Conservation (phyloP, 2,797 vertebrate genomes). For the Sebastes diaconus region DNA sequence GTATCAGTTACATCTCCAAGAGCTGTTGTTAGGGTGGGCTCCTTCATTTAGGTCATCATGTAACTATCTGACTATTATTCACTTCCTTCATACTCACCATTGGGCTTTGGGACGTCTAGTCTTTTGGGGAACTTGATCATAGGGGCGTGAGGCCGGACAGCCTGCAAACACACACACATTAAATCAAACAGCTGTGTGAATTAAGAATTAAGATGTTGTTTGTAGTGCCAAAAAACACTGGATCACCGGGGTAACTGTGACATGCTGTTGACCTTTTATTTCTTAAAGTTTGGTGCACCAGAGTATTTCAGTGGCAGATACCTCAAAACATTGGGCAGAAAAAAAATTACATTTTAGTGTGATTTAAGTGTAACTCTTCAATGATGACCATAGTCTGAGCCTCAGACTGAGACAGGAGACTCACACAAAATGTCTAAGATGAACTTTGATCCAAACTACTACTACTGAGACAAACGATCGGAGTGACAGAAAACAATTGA, state of each 20-base stretch:
- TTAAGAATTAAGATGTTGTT: background rate
- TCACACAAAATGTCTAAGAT: background rate
- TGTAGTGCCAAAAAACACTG: background rate
- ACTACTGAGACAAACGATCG: background rate
- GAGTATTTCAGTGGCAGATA: background rate
- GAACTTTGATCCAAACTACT: background rate
- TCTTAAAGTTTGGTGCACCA: background rate
- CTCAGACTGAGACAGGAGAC: background rate
- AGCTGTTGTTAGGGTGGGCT: background rate
- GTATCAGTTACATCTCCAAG: background rate
- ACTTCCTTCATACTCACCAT: constrained; percentile 69
- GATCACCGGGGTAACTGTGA: background rate
- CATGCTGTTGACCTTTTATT: background rate
- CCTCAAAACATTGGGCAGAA: no score
- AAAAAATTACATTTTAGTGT: background rate
- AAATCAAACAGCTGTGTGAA: background rate
- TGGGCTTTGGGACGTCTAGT: constrained; percentile 62
- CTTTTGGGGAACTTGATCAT: constrained; percentile 85
- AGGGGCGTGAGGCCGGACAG: constrained; percentile 79
- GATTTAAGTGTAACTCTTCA: background rate
- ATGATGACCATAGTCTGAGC: background rate
- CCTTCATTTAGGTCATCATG: background rate
- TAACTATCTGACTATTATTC: background rate
- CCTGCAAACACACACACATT: constrained; percentile 55
- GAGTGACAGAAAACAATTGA: background rate